Conservation (phyloP, 2,888 invertebrate genomes). For the Molorchus minor region DNA sequence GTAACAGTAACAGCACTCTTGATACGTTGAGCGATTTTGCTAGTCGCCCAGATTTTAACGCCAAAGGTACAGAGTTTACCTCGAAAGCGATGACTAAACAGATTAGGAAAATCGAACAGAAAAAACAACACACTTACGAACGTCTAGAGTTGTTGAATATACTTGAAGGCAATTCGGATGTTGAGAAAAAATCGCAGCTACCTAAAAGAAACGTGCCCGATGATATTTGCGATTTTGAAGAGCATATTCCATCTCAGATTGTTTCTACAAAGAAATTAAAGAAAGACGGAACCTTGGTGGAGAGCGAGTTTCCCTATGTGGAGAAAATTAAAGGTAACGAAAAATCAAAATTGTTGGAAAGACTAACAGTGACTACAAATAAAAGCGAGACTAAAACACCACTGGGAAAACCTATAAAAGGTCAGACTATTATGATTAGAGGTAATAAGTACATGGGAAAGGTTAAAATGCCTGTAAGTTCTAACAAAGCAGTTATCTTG, state of each 20-base stretch:
- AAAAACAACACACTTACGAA: constrained; percentile 39
- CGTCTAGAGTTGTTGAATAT: constrained; percentile 46
- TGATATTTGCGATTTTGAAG: constrained; percentile 51
- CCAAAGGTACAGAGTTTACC: constrained; percentile 40
- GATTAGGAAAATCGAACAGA: constrained; percentile 29
- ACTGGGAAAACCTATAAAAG: constrained; percentile 9
- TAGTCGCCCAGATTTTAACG: constrained; percentile 24
- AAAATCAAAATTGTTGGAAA: constrained; percentile 67
- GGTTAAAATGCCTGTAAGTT: constrained; percentile 25
- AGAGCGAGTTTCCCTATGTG: constrained; percentile 3
- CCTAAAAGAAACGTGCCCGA: constrained; percentile 22
- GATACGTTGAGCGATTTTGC: constrained; percentile 15
- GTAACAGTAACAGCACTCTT: constrained; percentile 24
- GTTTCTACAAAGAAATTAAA: constrained; percentile 41
- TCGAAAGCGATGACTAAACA: constrained; percentile 42
- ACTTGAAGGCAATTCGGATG: constrained; percentile 45
- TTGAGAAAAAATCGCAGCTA: constrained; percentile 26
- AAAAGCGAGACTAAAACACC: neutral
- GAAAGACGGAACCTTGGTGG: constrained; percentile 25
- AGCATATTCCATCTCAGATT: constrained; percentile 53
- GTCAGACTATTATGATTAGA: neutral
- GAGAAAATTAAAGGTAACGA: constrained; percentile 59
- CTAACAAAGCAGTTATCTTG: constrained; percentile 56
- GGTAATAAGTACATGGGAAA: neutral
- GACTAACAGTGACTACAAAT: constrained; percentile 55